Base-by-base conservation (phyloP, 2,113 vertebrate species). In the Seriola rivoliana region DNA sequence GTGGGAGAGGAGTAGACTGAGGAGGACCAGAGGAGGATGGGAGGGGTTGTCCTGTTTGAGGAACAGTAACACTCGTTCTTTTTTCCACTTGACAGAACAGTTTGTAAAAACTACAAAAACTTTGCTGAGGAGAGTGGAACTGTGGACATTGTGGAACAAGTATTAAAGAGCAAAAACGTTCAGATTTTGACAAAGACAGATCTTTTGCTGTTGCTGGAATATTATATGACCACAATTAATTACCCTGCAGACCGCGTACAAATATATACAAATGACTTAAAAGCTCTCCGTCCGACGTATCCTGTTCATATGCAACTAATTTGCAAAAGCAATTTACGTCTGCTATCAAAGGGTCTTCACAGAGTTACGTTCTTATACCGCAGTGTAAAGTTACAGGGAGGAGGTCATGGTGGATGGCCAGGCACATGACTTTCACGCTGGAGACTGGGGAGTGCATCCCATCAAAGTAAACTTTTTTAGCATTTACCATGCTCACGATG, bases 51-150 rank as follows among this genome's bases (percentile, higher is more conserved):
- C 52, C 46, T 75, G 57, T 89, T 40, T 63, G 46, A 77, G 17
- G 17, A 78, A 80, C 54, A 85, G 68, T 19, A 70, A 86, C 59
- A 80, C 55, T 71, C 34, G 9, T 68, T 64, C 10, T 58, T 67
- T 86, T 90, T 90, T 87, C 76, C 89, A 86, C 65, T 52, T 75
- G 55, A 64, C 64, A 85, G 59, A 48, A 82, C 50, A 3, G 55
- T 71, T 21, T 52, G 11, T 75, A 78, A 77, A 62, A 85, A 89
- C 36, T 65, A 52, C 44, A 46, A 38, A 68, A 80, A 71, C 72
- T 75, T 69, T 62, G 34, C 63, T 60, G 75, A 75, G 80, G 59
- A 81, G 78, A 83, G 67, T 46, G 57, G 63, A 84, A 89, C 42
- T 11, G 34, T 36, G 34, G 44, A 81, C 81, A 89, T 48, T 11